Base-by-base conservation (phyloP, 2,797 vertebrate species). In the Catamblyrhynchus diadema region DNA sequence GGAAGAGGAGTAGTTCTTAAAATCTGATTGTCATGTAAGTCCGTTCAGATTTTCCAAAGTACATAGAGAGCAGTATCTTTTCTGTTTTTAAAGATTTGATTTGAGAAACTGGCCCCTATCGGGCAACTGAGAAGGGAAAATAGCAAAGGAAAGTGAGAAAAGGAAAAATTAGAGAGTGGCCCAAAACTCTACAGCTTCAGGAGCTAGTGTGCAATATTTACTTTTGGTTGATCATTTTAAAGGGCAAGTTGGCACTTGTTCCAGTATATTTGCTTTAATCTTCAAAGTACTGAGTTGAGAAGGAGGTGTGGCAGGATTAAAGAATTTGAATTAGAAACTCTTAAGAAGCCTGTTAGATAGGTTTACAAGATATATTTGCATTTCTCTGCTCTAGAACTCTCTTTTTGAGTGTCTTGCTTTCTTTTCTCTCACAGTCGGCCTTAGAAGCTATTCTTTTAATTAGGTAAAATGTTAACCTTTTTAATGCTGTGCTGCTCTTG, bases 271-370 rank as follows among this genome's bases (percentile, higher is more conserved):
- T 96, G 50, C 45, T 93, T 78, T 93, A 65, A 81, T 91, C 80
- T 90, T 91, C 47, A 90, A 81, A 91, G 64, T 84, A 54, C 2
- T 33, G 35, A 53, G 22, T 53, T 91, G 74, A 87, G 74, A 65
- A 69, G n/a, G 22, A 75, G 83, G 86, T 72, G 74, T 79, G 66
- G 21, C 28, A 92, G 19, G 91, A 65, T 93, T 35, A 81, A 93
- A 88, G 83, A 88, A 92, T 75, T 72, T 83, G 66, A 84, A 90
- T 48, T 86, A 86, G 59, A 62, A 93, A 65, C 50, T 72, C 70
- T 51, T 94, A 79, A 61, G 72, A 74, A 91, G 69, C 17, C 20
- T 54, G 50, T 66, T 62, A 59, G 37, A 74, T 21, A 37, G 15
- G 5, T 74, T 65, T 78, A 47, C 25, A 78, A 86, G n/a, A 57